phyloP scores from a whole-genome alignment of 1,140 invertebrate genomes.

The Rhizoglyphus robini region DNA sequence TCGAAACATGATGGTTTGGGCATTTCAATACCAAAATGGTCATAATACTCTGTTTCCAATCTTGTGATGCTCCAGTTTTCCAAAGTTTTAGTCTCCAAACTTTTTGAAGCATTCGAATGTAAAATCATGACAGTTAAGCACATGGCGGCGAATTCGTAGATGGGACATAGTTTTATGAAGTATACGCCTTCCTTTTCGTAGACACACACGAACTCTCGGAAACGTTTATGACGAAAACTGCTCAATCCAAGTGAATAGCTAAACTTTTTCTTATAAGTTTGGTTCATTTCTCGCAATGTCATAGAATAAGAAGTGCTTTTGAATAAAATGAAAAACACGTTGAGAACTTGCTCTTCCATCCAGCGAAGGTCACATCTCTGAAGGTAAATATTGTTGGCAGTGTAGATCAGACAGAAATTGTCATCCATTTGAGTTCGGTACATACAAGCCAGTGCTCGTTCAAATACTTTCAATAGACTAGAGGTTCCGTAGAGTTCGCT shows the following conservation, averaged over 20 bases:
- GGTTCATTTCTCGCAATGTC: not conserved
- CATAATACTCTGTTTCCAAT: not conserved
- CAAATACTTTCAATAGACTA: not conserved
- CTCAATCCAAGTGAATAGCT: not conserved
- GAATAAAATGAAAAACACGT: not conserved
- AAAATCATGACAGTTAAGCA: not conserved
- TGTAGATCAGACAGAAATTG: constrained; percentile 3
- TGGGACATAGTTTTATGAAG: not conserved
- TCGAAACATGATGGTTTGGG: not conserved
- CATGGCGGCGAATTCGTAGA: not conserved
- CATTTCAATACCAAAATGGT: not conserved
- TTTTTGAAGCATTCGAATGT: not conserved
- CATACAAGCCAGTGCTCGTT: not conserved
- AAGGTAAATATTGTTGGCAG: not conserved
- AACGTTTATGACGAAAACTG: not conserved
- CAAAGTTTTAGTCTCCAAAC: too few relatives aligned
- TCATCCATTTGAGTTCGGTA: not conserved
- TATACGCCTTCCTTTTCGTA: not conserved
- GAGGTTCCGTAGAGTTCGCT: too few relatives aligned
- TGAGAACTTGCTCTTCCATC: not conserved
- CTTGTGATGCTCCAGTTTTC: not conserved
- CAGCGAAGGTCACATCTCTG: not conserved
- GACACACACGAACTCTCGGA: not conserved
- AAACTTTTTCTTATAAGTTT: not conserved
- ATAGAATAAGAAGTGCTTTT: not conserved